Evolutionary conservation across 2,113 vertebrate genomes (phyloP).

Genomic region (Scartelaos histophorus): DNA sequence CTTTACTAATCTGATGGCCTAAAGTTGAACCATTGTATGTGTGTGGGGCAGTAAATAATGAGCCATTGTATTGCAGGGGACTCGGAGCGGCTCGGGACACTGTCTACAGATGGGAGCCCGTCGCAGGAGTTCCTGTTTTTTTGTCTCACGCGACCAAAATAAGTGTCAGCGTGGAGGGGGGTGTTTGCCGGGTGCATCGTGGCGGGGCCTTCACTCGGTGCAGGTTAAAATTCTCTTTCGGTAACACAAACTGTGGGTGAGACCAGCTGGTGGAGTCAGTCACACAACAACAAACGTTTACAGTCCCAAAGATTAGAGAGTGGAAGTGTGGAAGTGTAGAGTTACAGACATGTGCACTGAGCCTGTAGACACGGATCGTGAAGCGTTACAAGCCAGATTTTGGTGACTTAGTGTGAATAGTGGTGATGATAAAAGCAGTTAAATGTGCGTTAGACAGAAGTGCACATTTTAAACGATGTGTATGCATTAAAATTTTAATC

Average conservation of each 20-base stretch:
- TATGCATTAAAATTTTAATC: no score
- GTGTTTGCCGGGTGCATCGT: neutral
- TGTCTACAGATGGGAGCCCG: conserved; percentile 63
- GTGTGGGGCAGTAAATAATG: conserved; percentile 68
- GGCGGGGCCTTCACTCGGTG: conserved; percentile 2
- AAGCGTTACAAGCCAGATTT: neutral
- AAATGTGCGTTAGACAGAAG: no score
- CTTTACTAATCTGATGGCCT: conserved; percentile 68
- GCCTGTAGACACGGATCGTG: neutral
- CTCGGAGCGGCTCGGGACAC: conserved; percentile 43
- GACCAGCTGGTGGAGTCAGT: neutral
- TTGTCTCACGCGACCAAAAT: neutral
- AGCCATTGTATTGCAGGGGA: conserved; percentile 74
- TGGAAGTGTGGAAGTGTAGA: conserved; percentile 1
- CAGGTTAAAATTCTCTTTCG: neutral
- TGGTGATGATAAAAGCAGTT: neutral
- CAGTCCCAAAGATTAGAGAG: neutral
- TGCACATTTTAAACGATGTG: no score
- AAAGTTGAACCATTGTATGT: conserved; percentile 61
- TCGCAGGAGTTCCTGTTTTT: conserved; percentile 4
- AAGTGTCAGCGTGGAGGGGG: conserved; percentile 20
- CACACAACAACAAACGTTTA: conserved; percentile 7
- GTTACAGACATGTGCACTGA: neutral
- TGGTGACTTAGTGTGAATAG: neutral
- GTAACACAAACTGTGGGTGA: neutral